Evolutionary conservation across 2,113 vertebrate genomes (phyloP), one percentile per base, ranked within the genome.

Genomic region (Syngnathoides biaculeatus): DNA sequence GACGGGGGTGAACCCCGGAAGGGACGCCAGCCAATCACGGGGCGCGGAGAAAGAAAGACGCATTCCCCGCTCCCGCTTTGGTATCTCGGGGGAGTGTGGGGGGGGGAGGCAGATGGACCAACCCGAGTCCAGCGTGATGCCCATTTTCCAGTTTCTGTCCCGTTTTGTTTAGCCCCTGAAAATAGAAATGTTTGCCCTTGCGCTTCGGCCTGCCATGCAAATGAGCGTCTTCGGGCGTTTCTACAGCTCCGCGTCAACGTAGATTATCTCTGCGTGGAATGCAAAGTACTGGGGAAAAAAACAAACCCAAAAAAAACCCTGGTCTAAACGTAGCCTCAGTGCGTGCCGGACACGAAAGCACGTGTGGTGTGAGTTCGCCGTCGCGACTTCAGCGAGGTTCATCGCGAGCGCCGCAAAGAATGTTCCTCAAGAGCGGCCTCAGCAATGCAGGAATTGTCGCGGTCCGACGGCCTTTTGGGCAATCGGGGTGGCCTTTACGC

Each of bases 371-470:
- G 45, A 47, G 17, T 74, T 69, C 39, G 68, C 68, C 77, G 63
- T 73, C 77, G 71, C 39, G 15, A 76, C 45, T 19, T 47, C 3
- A 17, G 75, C 75, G 47, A 39, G 69, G 79, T 69, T 66, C 66
- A 79, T 80, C 81, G 35, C 77, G 47, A 65, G 26, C 45, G 52
- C 73, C 69, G 80, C 80, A 87, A 87, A 71, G 67, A 70, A 40
- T 58, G 62, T 79, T 87, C 72, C 67, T 67, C 20, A 65, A 79
- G 66, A 70, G 64, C 65, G 42, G 64, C 72, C 68, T 83, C 62
- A 73, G 20, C 79, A n/a, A n/a, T n/a, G n/a, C n/a, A n/a, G n/a
- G n/a, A n/a, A n/a, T n/a, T n/a, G n/a, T n/a, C n/a, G 68, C 68
- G 65, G 68, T 69, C 53, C 61, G 62, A 70, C 19, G 62, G 35